These are phyloP conservation scores for Halyomorpha halys DNA, from an alignment of 1,140 invertebrate genomes.

Conservation along the genomic window DNA sequence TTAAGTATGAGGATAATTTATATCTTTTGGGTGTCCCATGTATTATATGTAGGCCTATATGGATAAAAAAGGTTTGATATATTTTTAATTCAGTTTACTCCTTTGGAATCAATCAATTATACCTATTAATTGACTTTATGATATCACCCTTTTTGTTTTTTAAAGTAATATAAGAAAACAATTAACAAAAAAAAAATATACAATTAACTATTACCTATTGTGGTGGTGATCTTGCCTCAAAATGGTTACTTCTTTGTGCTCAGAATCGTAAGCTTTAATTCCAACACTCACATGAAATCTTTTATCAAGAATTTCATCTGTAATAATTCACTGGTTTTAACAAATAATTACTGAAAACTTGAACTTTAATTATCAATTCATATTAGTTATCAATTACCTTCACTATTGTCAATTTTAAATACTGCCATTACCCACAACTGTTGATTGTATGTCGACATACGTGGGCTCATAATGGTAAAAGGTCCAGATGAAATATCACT, in stretches of 20 bases:
- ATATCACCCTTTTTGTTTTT: no score
- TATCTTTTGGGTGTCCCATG: no score
- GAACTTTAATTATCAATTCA: no score
- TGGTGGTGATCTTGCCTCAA: constrained; percentile 50
- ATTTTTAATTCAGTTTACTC: no score
- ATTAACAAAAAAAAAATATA: background rate
- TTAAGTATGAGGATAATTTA: no score
- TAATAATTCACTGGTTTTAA: constrained; percentile 1
- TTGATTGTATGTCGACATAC: constrained; percentile 78
- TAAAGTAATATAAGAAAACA: no score
- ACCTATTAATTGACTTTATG: no score
- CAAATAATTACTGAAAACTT: no score
- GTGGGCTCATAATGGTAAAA: constrained; percentile 67
- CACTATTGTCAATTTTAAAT: constrained; percentile 70
- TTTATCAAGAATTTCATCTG: constrained; percentile 78
- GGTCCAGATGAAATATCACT: constrained; percentile 64
- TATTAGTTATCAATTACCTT: constrained; percentile 45
- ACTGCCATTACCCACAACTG: constrained; percentile 87
- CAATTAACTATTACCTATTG: constrained; percentile 46
- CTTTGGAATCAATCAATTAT: no score
- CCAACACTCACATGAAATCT: constrained; percentile 72
- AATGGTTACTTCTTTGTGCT: constrained; percentile 55
- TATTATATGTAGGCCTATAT: no score
- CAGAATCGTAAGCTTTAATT: constrained; percentile 63
- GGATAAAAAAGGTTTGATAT: no score